Base-by-base conservation (phyloP, 2,797 vertebrate genomes). In the Sparidentex hasta region DNA sequence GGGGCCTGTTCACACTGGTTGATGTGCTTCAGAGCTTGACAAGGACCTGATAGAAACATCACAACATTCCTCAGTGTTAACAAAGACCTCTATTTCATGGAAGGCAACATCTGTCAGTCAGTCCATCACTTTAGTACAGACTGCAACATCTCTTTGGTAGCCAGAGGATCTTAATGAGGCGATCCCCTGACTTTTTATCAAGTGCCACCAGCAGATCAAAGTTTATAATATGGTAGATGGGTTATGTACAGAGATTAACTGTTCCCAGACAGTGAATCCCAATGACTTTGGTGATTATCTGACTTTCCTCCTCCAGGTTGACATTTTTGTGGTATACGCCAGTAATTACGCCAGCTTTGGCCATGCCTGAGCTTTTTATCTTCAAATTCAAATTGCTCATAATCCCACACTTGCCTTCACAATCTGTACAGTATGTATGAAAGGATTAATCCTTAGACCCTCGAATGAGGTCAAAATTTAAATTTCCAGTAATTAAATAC, bases 1-100 rank as follows among this genome's bases (percentile, higher is more conserved):
- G 69, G 65, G 79, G 73, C 69, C 73, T 47, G 52, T 47, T 61
- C 50, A 59, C 50, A 67, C 18, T 48, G 56, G 74, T 63, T 67
- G 38, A 46, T 70, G 80, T 23, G 73, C 86, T 89, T 91, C 83
- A 91, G 87, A 90, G 84, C 66, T 44, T 65, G 54, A 80, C 58
- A 67, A 74, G 70, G 71, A 86, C 72, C 65, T 77, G 64, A 89
- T 65, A 82, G 78, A 81, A 80, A 58, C 70, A 67, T 38, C 38
- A 8, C 38, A 11, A 11, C 38, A 38, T 38, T 38, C 38, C 38
- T 38, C 38, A 38, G 38, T 38, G 38, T 38, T 38, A 38, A 38
- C 38, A 38, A 38, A 38, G 38, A 38, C 9, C 38, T 38, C 38
- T 38, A 38, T 38, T 38, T 38, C 38, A 38, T 38, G 38, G 46